Evolutionary conservation across 2,797 vertebrate genomes (phyloP).

Genomic region (Trachurus trachurus): DNA sequence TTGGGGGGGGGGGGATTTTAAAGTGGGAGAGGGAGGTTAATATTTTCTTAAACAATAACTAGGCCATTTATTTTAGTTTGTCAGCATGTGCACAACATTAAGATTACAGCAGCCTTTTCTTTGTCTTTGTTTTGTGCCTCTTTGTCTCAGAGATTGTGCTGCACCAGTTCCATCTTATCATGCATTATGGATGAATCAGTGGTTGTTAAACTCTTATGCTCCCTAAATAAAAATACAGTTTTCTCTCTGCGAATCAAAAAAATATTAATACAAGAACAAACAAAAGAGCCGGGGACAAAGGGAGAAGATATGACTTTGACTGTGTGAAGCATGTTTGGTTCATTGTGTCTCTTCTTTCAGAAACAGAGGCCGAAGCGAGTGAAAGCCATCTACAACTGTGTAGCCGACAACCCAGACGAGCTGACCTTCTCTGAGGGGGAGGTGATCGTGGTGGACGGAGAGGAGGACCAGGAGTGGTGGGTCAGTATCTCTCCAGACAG

Average conservation of each 20-base stretch:
- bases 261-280: not conserved
- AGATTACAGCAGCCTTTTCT: not conserved
- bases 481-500: constrained; percentile 87
- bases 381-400: constrained; percentile 97
- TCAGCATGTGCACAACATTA: not conserved
- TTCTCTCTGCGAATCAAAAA: not conserved
- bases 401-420: constrained; percentile 97
- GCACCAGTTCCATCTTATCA: not conserved
- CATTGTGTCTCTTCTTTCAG: constrained; percentile 73
- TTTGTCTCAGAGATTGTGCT: not conserved
- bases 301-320: not conserved
- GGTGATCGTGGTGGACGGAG: constrained; percentile 96
- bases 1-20: too few relatives aligned
- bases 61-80: not conserved
- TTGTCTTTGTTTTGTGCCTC: not conserved
- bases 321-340: constrained; percentile 14
- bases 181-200: not conserved
- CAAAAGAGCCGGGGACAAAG: not conserved
- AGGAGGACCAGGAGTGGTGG: constrained; percentile 99
- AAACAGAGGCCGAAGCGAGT: constrained; percentile 95
- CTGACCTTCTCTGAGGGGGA: constrained; percentile 98
- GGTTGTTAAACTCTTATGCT: not conserved
- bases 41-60: not conserved
- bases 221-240: not conserved
- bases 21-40: not conserved